These are phyloP conservation scores for Periparus ater DNA, from an alignment of 2,797 vertebrate species.

Conservation along the genomic window DNA sequence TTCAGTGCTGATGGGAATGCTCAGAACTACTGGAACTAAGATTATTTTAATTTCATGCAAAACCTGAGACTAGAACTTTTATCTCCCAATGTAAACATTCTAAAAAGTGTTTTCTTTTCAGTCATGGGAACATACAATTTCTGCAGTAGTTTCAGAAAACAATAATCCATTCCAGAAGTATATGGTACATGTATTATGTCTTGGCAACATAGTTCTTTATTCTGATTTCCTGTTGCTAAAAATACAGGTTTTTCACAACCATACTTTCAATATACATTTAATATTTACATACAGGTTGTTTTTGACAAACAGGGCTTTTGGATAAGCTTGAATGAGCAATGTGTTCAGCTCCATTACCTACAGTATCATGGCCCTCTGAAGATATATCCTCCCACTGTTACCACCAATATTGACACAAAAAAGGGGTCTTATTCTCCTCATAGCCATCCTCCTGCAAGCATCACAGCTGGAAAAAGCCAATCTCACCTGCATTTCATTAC, in stretches of 20 bases:
- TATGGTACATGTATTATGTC: background rate
- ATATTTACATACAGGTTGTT: constrained; percentile 13
- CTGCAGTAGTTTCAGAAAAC: constrained; percentile 1
- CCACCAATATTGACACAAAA: background rate
- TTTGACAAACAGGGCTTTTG: background rate
- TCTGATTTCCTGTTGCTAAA: constrained; percentile 20
- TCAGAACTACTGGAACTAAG: background rate
- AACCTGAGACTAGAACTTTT: background rate
- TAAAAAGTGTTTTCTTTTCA: background rate
- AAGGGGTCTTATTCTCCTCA: background rate
- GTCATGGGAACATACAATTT: background rate
- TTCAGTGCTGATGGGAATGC: background rate
- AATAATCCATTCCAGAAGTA: background rate
- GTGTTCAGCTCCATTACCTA: constrained; percentile 11
- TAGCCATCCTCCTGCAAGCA: background rate
- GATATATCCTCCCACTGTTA: background rate
- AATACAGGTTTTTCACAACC: background rate
- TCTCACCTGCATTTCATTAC: background rate
- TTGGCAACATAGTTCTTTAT: background rate
- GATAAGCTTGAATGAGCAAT: background rate
- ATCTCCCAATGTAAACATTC: background rate
- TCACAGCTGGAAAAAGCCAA: background rate
- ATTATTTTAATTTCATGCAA: background rate
- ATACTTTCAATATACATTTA: constrained; percentile 6
- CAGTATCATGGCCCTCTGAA: background rate